These are phyloP conservation scores for Morelia viridis DNA, from an alignment of 2,797 vertebrate genomes.

Conservation along the genomic window DNA sequence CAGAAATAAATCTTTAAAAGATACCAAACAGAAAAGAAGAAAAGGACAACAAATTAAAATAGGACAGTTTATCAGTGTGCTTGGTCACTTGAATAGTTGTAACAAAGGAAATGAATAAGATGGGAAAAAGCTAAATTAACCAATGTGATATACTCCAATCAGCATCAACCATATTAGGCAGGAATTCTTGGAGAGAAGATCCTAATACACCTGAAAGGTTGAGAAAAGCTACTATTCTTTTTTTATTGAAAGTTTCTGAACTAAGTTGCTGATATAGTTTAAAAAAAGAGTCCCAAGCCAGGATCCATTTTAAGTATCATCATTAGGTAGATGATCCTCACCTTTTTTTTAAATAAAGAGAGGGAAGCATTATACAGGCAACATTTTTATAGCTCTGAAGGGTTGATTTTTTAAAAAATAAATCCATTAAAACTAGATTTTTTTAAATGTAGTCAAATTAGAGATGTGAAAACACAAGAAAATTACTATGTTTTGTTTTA, in stretches of 20 bases:
- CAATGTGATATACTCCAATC: too few species aligned
- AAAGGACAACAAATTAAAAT: neutral
- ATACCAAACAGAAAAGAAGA: neutral
- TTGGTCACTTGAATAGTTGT: neutral
- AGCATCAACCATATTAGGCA: too few species aligned
- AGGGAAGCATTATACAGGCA: neutral
- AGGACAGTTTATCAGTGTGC: too few species aligned
- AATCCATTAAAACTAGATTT: neutral
- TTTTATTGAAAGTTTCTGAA: neutral
- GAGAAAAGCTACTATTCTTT: neutral
- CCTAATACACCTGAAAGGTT: too few species aligned
- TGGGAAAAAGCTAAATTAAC: too few species aligned
- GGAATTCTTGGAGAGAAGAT: too few species aligned
- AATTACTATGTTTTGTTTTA: too few species aligned
- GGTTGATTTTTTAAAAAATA: neutral
- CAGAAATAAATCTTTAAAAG: neutral
- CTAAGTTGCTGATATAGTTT: too few species aligned
- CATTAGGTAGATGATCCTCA: neutral
- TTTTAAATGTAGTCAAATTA: conserved; percentile 30
- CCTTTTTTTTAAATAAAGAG: neutral
- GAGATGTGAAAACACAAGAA: too few species aligned
- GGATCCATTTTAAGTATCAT: neutral
- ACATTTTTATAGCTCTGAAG: neutral
- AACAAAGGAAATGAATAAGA: neutral
- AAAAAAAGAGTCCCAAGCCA: neutral